These are phyloP conservation scores for Alaudala cheleensis DNA, from an alignment of 2,113 vertebrate species.

Conservation along the genomic window DNA sequence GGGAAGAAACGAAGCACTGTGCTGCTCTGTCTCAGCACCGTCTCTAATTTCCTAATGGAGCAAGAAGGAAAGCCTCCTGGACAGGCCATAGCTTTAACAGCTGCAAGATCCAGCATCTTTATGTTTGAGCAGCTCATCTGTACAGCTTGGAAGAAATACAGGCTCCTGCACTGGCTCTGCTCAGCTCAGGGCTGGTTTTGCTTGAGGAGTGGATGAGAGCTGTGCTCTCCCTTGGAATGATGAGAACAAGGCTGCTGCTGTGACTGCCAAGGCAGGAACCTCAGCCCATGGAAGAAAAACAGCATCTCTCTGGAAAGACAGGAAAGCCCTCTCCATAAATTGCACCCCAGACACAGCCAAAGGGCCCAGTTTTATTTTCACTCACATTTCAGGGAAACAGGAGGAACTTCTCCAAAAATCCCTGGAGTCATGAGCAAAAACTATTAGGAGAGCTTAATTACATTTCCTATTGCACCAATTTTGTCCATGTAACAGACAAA, in stretches of 20 bases:
- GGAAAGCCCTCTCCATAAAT: constrained; percentile 8
- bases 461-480: neutral
- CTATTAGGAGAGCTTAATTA: neutral
- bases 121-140: neutral
- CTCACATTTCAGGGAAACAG: neutral
- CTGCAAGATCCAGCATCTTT: neutral
- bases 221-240: neutral
- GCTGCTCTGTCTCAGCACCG: neutral
- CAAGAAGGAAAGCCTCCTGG: neutral
- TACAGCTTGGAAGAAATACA: neutral
- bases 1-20: neutral
- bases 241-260: neutral
- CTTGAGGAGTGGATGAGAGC: neutral
- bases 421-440: neutral
- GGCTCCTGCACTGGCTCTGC: neutral
- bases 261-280: neutral
- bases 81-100: neutral
- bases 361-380: neutral
- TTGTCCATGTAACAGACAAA: neutral
- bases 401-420: neutral
- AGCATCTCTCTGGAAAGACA: neutral
- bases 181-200: neutral
- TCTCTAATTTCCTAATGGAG: constrained; percentile 13
- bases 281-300: neutral
- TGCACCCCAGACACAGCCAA: neutral